Conservation (phyloP, 2,888 invertebrate genomes). For the Rotaria sp. region DNA sequence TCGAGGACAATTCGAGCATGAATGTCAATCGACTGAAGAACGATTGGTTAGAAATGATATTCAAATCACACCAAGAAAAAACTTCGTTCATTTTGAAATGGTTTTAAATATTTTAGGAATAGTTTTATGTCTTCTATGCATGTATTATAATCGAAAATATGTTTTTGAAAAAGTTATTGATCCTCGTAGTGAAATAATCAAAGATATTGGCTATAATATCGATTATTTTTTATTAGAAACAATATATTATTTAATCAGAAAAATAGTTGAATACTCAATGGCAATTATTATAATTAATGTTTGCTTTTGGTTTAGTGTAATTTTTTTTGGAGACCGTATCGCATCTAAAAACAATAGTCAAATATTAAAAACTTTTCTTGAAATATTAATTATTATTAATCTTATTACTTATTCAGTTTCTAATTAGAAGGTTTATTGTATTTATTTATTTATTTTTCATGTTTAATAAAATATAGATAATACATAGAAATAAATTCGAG, state of each 20-base stretch:
- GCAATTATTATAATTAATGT: neutral
- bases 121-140: neutral
- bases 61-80: neutral
- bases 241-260: neutral
- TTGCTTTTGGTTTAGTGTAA: neutral
- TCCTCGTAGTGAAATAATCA: neutral
- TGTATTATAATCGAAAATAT: neutral
- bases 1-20: conserved; percentile 21
- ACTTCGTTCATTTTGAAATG: neutral
- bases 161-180: neutral
- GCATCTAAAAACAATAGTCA: neutral
- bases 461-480: neutral
- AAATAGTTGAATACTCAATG: neutral
- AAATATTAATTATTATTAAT: neutral
- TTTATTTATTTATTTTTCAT: neutral
- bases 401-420: neutral
- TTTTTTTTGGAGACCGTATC: neutral
- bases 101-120: neutral
- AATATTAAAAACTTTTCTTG: neutral
- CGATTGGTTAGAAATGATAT: neutral
- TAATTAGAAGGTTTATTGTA: neutral
- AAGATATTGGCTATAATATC: neutral
- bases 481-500: too few relatives aligned
- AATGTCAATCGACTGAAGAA: neutral
- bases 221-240: neutral